Evolutionary conservation across 2,113 vertebrate genomes (phyloP).

Genomic region (Sardina pilchardus): DNA sequence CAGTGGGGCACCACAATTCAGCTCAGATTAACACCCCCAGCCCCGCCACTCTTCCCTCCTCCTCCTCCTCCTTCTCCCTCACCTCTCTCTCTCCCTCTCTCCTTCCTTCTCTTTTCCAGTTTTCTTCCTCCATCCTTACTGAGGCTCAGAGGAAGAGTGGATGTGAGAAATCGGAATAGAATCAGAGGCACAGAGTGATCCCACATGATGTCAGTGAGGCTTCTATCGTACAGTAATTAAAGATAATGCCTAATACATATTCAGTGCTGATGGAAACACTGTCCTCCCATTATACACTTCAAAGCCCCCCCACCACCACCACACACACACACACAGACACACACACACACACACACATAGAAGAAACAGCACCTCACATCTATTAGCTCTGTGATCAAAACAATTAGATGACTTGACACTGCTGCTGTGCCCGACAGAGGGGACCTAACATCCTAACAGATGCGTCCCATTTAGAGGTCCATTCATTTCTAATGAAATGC

Average conservation of each 20-base stretch:
- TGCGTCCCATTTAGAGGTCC: background rate
- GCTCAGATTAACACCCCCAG: background rate
- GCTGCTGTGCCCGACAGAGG: background rate
- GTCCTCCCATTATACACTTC: background rate
- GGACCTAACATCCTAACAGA: background rate
- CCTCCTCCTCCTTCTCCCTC: background rate
- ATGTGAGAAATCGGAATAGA: background rate
- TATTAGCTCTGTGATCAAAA: background rate
- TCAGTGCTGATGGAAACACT: background rate
- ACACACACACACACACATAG: background rate
- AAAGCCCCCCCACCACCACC: background rate
- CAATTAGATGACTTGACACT: background rate
- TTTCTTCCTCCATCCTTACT: background rate
- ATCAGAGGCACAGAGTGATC: background rate
- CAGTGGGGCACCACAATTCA: slow-evolving; percentile 1
- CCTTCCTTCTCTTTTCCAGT: background rate
- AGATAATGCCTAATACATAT: slow-evolving; percentile 5
- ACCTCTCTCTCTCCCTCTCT: background rate
- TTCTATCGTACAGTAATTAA: background rate
- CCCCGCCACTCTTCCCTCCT: background rate
- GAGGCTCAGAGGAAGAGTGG: background rate
- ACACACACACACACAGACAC: background rate
- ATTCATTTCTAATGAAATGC: background rate
- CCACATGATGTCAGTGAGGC: background rate
- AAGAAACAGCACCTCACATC: background rate